Base-by-base conservation (phyloP, 2,113 vertebrate species). In the Heloderma charlesbogerti region DNA sequence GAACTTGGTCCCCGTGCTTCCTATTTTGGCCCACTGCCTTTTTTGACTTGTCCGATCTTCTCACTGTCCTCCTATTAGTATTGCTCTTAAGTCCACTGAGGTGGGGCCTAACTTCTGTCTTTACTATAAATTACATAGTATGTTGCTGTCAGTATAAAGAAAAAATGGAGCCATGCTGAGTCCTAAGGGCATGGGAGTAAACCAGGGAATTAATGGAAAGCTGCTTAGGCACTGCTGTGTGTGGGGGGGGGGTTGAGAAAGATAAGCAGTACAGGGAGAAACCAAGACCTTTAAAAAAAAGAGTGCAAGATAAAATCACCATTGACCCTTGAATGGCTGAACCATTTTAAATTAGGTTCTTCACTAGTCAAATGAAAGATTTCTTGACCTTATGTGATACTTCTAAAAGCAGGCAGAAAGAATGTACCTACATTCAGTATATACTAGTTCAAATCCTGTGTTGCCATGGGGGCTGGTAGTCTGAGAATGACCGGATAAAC, bases 271-370 rank as follows among this genome's bases (percentile, higher is more conserved):
- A 88, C 12, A 8, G 45, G 3, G 78, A 84, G 43, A 84, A 51
- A 20, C 7, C 2, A 22, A 84, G 60, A 75, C 2, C 74, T 77
- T 90, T 80, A 31, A 7, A 63, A 22, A 43, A 29, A 9, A 15
- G 60, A 45, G n/a, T n/a, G 7, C 20, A 0, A 0, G 80, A 22
- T 1, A 71, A 2, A 0, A 20, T 15, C 2, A 20, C 4, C 63
- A 48, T 43, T 51, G 66, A 48, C 29, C 51, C 27, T 45, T 18
- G 74, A 37, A 66, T 0, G 0, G 63, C 86, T 92, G 48, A 90
- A 88, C 15, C 4, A 83, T 85, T 75, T 91, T 71, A 84, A 85
- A 34, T 54, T 87, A 20, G 43, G 87, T 12, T 77, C 12, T 72
- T 34, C 57, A 13, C 10, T 34, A 54, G 69, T 72, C 43, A 15